Base-by-base conservation (phyloP, 1,140 invertebrate species). In the Andricus grossulariae region DNA sequence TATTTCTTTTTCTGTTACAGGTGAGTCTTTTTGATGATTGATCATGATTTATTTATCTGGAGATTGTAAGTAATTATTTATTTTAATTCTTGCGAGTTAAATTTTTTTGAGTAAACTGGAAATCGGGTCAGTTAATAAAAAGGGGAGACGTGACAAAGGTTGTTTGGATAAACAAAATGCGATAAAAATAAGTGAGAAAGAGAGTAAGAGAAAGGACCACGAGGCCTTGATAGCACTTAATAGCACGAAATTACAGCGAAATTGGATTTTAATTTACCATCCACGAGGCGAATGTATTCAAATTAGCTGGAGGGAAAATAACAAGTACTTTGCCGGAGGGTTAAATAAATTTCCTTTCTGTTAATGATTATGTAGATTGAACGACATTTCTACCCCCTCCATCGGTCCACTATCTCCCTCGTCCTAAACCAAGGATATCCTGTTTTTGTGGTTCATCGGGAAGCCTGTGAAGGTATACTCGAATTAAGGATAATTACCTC, bases 191-290 rank as follows among this genome's bases (percentile, higher is more conserved):
- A 66, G 60, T 39, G 32, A 66, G 21, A 39, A 66, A 66, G 60
- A 39, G 25, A 60, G 25, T 60, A 60, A 60, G 57, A 66, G 73
- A 77, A 81, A 83, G 77, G 66, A 79, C 79, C 79, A 71, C 54
- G 78, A 80, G 78, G 81, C 78, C 74, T 85, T 88, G 88, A 89
- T 90, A 87, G 88, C 83, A 85, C 86, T 90, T 91, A 90, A 91
- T 91, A 87, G 89, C 85, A 89, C 87, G 85, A 87, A 90, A 91
- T 91, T 91, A 91, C 86, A 84, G 81, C 84, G 87, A 90, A 91
- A 91, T 91, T 91, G 89, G 90, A 91, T 91, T 91, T 89, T 91
- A 90, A 91, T 91, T 90, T 89, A 88, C 80, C 87, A 83, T 80
- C 84, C 81, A 83, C 84, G 80, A 83, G 88, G 84, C 75, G 86